A percentile compares a stretch with the other conserved stretches of the same genome.
Evolutionary conservation across 23 tunicate species (phyloP).

Genomic region (Ciona savignyi): DNA sequence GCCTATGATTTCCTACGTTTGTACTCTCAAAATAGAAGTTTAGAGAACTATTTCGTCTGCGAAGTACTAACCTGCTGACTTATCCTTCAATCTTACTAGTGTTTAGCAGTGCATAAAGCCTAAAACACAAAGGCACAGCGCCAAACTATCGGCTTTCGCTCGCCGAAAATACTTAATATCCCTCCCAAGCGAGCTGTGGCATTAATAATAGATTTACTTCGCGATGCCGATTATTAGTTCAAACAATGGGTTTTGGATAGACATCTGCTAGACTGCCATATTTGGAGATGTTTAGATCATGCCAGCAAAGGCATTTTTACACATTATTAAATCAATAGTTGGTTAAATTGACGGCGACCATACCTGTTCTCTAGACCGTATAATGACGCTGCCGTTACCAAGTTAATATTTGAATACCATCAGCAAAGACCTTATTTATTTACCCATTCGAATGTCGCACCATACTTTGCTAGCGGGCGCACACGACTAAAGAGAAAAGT

Average conservation of each 20-base stretch:
- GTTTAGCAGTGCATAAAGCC: not conserved
- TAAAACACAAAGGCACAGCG: not conserved
- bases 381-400: not conserved
- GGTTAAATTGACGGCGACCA: no score
- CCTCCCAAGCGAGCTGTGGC: constrained; percentile 1
- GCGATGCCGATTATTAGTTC: not conserved
- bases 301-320: no score
- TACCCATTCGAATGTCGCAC: no score
- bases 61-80: no score
- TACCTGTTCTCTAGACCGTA: no score
- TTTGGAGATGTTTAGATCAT: not conserved
- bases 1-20: not conserved
- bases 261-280: not conserved
- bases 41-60: no score
- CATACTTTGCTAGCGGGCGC: no score
- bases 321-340: no score
- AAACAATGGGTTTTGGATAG: not conserved
- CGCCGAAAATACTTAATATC: not conserved
- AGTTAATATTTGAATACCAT: not conserved
- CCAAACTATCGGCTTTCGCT: not conserved
- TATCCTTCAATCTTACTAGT: no score
- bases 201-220: not conserved
- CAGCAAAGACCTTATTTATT: no score
- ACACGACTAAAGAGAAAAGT: not conserved
- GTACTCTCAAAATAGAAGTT: no score